These are phyloP conservation scores for Meloe dianella DNA, from an alignment of 2,888 invertebrate genomes.

Conservation along the genomic window DNA sequence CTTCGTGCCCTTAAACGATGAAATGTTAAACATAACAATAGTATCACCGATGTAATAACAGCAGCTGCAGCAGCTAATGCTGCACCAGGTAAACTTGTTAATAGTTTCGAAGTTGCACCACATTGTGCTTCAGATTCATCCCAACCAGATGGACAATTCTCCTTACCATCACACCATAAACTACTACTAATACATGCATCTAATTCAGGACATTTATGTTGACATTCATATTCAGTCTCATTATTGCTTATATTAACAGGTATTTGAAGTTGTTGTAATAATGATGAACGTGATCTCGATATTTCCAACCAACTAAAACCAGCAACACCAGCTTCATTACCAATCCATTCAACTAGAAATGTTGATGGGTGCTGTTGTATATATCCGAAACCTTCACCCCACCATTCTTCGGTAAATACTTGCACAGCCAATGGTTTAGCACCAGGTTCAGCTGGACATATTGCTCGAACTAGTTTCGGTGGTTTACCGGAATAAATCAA, in stretches of 20 bases:
- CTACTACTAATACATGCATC: constrained; percentile 78
- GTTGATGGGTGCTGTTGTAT: constrained; percentile 63
- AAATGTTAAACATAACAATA: constrained; percentile 67
- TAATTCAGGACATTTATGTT: constrained; percentile 73
- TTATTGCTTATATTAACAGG: constrained; percentile 61
- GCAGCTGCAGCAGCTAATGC: constrained; percentile 67
- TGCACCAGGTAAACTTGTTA: constrained; percentile 64
- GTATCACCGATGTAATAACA: constrained; percentile 64
- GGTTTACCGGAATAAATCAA: constrained; percentile 81
- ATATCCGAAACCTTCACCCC: constrained; percentile 56
- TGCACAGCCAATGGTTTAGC: constrained; percentile 73
- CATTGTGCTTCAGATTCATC: constrained; percentile 76
- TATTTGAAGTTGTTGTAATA: constrained; percentile 66
- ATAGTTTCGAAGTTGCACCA: constrained; percentile 63
- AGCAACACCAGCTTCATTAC: constrained; percentile 75
- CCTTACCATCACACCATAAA: constrained; percentile 77
- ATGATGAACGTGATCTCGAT: constrained; percentile 69
- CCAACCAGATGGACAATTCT: constrained; percentile 70
- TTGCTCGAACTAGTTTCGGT: constrained; percentile 67
- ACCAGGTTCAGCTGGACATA: constrained; percentile 76
- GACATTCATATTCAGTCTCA: constrained; percentile 65
- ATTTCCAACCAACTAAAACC: constrained; percentile 82
- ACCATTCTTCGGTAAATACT: constrained; percentile 83
- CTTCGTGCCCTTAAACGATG: constrained; percentile 64
- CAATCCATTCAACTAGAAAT: constrained; percentile 72